Percentiles rank a stretch among this genome's conserved stretches.
Conservation (phyloP, 2,888 invertebrate genomes). For the Cynaeus angustus region DNA sequence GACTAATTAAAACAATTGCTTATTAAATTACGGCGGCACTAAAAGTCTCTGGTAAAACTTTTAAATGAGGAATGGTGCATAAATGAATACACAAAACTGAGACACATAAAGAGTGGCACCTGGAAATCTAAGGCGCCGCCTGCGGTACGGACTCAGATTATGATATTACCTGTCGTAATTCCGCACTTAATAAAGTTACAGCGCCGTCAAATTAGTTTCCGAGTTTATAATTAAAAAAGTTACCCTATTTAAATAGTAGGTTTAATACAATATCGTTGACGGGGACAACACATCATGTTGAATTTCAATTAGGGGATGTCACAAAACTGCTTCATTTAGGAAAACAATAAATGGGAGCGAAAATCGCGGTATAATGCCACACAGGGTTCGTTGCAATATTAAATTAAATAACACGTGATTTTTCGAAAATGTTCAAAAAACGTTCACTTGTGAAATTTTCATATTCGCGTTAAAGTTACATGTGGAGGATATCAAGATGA, state of each 20-base stretch:
- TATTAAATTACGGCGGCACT: constrained; percentile 23
- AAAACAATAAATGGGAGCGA: no score
- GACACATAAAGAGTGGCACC: constrained; percentile 50
- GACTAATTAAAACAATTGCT: constrained; percentile 45
- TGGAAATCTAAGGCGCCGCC: constrained; percentile 48
- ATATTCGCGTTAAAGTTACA: no score
- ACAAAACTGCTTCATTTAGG: background rate
- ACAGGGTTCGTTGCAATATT: no score
- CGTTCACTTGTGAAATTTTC: no score
- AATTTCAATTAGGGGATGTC: constrained; percentile 32
- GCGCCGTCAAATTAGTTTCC: constrained; percentile 61
- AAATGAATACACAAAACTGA: constrained; percentile 56
- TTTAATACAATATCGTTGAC: constrained; percentile 43
- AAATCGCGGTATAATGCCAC: no score
- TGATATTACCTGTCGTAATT: constrained; percentile 60
- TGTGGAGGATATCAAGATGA: no score
- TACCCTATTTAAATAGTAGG: constrained; percentile 52
- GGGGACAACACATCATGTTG: constrained; percentile 32
- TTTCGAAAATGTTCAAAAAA: no score
- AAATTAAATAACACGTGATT: no score
- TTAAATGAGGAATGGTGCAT: constrained; percentile 53
- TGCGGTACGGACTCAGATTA: constrained; percentile 48
- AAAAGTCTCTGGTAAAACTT: constrained; percentile 39
- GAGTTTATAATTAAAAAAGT: constrained; percentile 66
- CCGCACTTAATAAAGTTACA: constrained; percentile 62